Conservation (phyloP, 2,797 vertebrate genomes). For the Tenualosa thibaudeaui region DNA sequence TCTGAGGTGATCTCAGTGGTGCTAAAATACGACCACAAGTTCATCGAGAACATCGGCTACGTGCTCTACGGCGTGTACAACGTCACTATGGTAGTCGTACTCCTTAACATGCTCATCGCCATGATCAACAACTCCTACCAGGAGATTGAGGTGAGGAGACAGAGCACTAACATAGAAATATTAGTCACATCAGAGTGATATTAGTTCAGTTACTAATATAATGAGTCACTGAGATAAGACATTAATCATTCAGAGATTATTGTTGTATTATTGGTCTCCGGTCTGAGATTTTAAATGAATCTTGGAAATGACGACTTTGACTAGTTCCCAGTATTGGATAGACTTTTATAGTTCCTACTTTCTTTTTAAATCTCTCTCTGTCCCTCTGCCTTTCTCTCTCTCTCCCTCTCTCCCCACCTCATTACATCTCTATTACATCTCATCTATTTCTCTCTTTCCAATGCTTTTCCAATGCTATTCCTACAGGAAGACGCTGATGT, state of each 20-base stretch:
- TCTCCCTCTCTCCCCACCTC: background rate
- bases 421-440: too few species aligned
- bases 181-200: background rate
- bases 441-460: background rate
- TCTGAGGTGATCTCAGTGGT: slow-evolving; percentile 98
- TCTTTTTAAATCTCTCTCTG: background rate
- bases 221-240: background rate
- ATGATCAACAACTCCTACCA: slow-evolving; percentile 99
- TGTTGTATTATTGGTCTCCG: background rate
- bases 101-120: slow-evolving; percentile 97
- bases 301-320: background rate
- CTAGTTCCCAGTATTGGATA: slow-evolving; percentile 23
- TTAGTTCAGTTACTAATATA: background rate
- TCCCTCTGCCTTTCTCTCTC: background rate
- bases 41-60: slow-evolving; percentile 97
- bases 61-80: slow-evolving; percentile 96
- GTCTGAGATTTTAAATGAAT: background rate
- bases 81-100: slow-evolving; percentile 97
- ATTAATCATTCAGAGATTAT: background rate
- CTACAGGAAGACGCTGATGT: slow-evolving; percentile 92
- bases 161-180: background rate
- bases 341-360: background rate
- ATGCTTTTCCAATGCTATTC: slow-evolving; percentile 25
- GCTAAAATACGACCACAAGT: slow-evolving; percentile 96
- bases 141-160: slow-evolving; percentile 90